Percentiles rank a stretch among this genome's conserved stretches.
These are phyloP conservation scores for Papilio glaucus DNA, from an alignment of 1,140 invertebrate genomes.

Conservation along the genomic window DNA sequence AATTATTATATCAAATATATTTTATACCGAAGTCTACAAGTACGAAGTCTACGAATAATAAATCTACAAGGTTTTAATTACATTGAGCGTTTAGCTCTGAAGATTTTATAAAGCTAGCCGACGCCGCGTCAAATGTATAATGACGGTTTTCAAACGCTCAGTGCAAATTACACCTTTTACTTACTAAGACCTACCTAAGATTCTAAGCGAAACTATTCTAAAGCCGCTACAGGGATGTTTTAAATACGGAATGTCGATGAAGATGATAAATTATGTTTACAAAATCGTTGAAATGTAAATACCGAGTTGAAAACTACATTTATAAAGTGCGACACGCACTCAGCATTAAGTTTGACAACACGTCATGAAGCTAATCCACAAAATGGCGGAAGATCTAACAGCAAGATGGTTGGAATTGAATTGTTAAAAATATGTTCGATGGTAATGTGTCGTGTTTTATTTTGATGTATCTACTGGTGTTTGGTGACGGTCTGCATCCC, in stretches of 20 bases:
- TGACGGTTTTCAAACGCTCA: constrained; percentile 3
- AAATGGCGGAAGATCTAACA: background rate
- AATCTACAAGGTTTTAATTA: background rate
- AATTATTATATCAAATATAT: constrained; percentile 2
- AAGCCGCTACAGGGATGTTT: constrained; percentile 17
- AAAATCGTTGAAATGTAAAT: background rate
- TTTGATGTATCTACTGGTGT: background rate
- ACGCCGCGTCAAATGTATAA: background rate
- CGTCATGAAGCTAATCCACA: background rate
- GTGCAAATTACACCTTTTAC: background rate
- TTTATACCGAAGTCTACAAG: background rate
- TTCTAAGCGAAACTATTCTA: background rate
- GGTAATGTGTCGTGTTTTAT: background rate
- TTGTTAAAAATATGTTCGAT: background rate
- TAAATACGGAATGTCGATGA: constrained; percentile 27
- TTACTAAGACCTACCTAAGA: background rate
- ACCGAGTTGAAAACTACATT: background rate
- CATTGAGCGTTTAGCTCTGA: constrained; percentile 1
- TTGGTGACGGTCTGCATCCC: background rate
- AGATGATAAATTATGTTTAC: constrained; percentile 15
- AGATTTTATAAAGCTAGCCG: background rate
- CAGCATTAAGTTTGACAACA: too few species aligned
- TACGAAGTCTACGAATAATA: too few species aligned
- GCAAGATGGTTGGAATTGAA: too few species aligned
- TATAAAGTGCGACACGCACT: background rate